Conservation (phyloP, 2,113 vertebrate genomes). For the Lethenteron camtschaticum region DNA sequence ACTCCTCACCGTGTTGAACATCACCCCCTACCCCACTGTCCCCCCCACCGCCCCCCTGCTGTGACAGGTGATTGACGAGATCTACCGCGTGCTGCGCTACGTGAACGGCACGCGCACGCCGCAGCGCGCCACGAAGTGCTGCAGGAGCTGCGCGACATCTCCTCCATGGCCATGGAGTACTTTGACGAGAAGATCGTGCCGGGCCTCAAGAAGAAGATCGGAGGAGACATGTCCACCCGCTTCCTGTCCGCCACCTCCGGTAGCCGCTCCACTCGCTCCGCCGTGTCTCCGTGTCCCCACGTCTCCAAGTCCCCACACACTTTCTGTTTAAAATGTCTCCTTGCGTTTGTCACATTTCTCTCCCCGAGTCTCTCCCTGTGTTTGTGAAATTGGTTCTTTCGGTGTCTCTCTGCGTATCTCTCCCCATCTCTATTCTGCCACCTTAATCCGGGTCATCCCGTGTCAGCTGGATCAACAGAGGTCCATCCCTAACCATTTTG, state of each 20-base stretch:
- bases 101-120: constrained; percentile 95
- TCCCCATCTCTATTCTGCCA: too few relatives aligned
- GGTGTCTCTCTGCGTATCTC: too few relatives aligned
- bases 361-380: too few relatives aligned
- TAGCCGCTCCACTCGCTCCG: neutral
- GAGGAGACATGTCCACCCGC: constrained; percentile 76
- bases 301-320: too few relatives aligned
- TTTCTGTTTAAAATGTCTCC: too few relatives aligned
- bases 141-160: constrained; percentile 87
- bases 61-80: constrained; percentile 97
- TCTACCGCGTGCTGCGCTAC: constrained; percentile 85
- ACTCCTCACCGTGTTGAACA: too few relatives aligned
- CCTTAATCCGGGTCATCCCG: too few relatives aligned
- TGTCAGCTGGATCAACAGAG: too few relatives aligned
- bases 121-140: constrained; percentile 91
- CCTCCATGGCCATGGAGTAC: constrained; percentile 99
- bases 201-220: constrained; percentile 86
- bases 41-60: neutral
- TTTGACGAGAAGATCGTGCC: constrained; percentile 98
- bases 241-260: constrained; percentile 29
- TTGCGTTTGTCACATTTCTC: too few relatives aligned
- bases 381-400: too few relatives aligned
- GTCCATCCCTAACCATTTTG: too few relatives aligned
- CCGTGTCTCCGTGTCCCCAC: too few relatives aligned
- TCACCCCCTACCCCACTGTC: neutral